A percentile compares a stretch with the other conserved stretches of the same genome.
These are phyloP conservation scores for Antedon mediterranea DNA, from an alignment of 53 echinoderm and acorn worm species.

Conservation along the genomic window DNA sequence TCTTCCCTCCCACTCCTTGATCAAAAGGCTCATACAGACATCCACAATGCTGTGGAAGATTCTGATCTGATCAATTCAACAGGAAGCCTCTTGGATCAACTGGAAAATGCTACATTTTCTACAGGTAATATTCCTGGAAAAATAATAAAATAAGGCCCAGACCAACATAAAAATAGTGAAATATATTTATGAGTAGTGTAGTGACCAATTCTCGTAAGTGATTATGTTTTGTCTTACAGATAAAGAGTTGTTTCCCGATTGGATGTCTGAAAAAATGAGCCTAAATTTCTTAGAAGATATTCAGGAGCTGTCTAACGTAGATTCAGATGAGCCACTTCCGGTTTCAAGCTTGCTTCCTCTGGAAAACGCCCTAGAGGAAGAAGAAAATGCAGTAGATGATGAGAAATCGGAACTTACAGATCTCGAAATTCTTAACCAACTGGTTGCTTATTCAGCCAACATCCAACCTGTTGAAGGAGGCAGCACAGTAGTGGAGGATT, in stretches of 20 bases:
- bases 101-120: background rate
- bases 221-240: background rate
- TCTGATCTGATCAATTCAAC: background rate
- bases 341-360: too few relatives aligned
- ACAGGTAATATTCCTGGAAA: background rate
- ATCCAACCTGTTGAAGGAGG: background rate
- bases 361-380: background rate
- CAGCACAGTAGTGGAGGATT: background rate
- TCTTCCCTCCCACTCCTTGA: background rate
- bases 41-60: background rate
- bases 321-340: too few relatives aligned
- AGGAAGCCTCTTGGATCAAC: background rate
- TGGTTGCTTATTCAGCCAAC: background rate
- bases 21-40: background rate
- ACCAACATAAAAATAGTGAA: too few relatives aligned
- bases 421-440: background rate
- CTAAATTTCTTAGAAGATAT: conserved; percentile 10
- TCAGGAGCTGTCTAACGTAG: background rate
- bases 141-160: too few relatives aligned
- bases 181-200: too few relatives aligned
- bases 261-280: conserved; percentile 92
- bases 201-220: too few relatives aligned
- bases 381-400: too few relatives aligned
- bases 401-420: background rate
- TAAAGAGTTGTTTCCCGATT: conserved; percentile 57